Evolutionary conservation across 2,888 invertebrate species (phyloP).

Genomic region (Xylophagus ater): DNA sequence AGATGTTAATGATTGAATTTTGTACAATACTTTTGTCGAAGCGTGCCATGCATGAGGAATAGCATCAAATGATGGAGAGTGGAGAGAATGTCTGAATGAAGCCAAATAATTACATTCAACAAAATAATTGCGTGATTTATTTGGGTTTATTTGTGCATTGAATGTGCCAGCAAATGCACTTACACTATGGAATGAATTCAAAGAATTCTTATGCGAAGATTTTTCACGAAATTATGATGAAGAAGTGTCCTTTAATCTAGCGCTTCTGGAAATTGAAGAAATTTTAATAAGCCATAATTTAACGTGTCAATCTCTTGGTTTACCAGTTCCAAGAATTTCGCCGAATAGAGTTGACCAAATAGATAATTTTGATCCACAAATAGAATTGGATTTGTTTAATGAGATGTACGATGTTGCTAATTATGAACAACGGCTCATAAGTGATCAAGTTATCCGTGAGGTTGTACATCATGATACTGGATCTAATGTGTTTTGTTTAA

Average conservation of each 20-base stretch:
- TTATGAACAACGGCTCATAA: conserved; percentile 1
- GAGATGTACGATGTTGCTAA: conserved; percentile 4
- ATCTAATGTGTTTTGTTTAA: conserved; percentile 11
- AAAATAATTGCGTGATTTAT: too few species aligned
- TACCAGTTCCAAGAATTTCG: conserved; percentile 4
- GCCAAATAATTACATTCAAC: too few species aligned
- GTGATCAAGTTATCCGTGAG: conserved; percentile 5
- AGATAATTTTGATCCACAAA: conserved; percentile 2
- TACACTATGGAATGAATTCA: too few species aligned
- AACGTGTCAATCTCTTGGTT: conserved; percentile 5
- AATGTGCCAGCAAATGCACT: too few species aligned
- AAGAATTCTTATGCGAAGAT: too few species aligned
- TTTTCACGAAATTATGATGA: conserved; percentile 4
- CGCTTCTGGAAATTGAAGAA: conserved; percentile 11
- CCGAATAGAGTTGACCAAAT: background rate
- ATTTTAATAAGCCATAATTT: conserved; percentile 12
- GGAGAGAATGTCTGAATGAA: too few species aligned
- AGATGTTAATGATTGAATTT: too few species aligned
- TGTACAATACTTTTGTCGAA: too few species aligned
- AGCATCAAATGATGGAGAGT: too few species aligned
- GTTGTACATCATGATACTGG: conserved; percentile 8
- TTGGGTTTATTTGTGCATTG: too few species aligned
- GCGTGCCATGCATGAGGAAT: too few species aligned
- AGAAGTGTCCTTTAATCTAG: conserved; percentile 10
- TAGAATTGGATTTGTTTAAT: conserved; percentile 1